Evolutionary conservation across 2,888 invertebrate genomes (phyloP).

Genomic region (Calliopum simillimum): DNA sequence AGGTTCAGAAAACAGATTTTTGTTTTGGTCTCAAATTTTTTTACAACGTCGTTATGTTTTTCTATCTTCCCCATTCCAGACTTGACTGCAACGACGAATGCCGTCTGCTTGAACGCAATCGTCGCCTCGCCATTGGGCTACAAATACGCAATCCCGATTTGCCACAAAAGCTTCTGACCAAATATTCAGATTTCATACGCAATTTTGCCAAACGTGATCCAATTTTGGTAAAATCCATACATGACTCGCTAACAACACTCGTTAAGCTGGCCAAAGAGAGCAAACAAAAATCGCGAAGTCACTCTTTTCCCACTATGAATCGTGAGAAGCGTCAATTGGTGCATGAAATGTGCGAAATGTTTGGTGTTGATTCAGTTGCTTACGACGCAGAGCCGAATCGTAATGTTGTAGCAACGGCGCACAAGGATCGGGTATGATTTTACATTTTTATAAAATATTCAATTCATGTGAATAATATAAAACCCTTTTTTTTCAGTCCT

Average conservation of each 20-base stretch:
- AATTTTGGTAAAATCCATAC: slow-evolving; percentile 82
- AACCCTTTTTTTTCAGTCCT: slow-evolving; percentile 73
- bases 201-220: slow-evolving; percentile 85
- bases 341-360: slow-evolving; percentile 94
- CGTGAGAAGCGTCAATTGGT: slow-evolving; percentile 90
- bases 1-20: too few relatives aligned
- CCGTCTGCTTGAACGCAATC: slow-evolving; percentile 86
- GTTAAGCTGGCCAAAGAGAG: slow-evolving; percentile 90
- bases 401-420: slow-evolving; percentile 93
- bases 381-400: slow-evolving; percentile 96
- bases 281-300: slow-evolving; percentile 83
- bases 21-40: too few relatives aligned
- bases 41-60: not conserved
- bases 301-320: slow-evolving; percentile 95
- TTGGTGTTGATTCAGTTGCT: slow-evolving; percentile 92
- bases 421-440: slow-evolving; percentile 76
- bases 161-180: slow-evolving; percentile 78
- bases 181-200: slow-evolving; percentile 88
- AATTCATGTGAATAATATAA: not conserved
- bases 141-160: slow-evolving; percentile 92
- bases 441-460: not conserved
- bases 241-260: slow-evolving; percentile 85
- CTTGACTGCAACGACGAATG: slow-evolving; percentile 96
- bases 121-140: slow-evolving; percentile 88
- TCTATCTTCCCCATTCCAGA: slow-evolving; percentile 64